phyloP scores from a whole-genome alignment of 2,888 invertebrate species.

The Malthinus flaveolus region DNA sequence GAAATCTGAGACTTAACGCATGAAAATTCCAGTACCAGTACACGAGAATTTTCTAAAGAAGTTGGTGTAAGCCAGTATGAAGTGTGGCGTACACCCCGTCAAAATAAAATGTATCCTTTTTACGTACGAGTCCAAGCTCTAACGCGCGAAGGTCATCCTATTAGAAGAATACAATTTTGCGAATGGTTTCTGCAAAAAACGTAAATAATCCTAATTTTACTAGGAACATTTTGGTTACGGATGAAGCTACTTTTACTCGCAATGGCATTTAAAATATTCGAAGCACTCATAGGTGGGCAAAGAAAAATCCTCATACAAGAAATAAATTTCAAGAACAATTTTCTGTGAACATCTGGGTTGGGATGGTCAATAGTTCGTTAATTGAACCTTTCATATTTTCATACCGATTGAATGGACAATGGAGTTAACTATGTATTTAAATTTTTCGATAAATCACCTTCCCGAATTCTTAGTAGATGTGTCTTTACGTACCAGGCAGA shows the following conservation, averaged over 20 bases:
- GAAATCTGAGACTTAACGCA: not conserved
- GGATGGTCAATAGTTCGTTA: conserved; percentile 31
- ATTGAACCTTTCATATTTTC: conserved; percentile 29
- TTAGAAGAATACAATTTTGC: conserved; percentile 10
- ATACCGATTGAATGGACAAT: conserved; percentile 24
- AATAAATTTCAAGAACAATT: conserved; percentile 32
- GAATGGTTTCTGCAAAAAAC: not conserved
- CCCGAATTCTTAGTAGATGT: conserved; percentile 3
- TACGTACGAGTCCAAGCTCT: conserved; percentile 19
- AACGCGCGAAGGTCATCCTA: conserved; percentile 16
- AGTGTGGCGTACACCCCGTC: conserved; percentile 2
- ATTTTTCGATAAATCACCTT: conserved; percentile 26
- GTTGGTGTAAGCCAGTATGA: too few species aligned
- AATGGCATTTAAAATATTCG: conserved; percentile 28
- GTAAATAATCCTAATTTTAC: conserved; percentile 6
- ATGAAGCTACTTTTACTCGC: conserved; percentile 27
- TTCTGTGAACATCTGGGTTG: conserved; percentile 33
- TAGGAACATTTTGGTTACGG: conserved; percentile 11
- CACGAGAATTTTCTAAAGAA: not conserved
- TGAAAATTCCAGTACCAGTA: not conserved
- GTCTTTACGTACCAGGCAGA: not conserved
- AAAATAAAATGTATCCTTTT: conserved; percentile 15
- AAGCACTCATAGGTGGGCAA: conserved; percentile 27
- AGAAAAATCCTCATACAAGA: conserved; percentile 30
- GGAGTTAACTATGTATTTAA: conserved; percentile 23